phyloP scores from a whole-genome alignment of 2,113 vertebrate genomes.

The Protobothrops mucrosquamatus region DNA sequence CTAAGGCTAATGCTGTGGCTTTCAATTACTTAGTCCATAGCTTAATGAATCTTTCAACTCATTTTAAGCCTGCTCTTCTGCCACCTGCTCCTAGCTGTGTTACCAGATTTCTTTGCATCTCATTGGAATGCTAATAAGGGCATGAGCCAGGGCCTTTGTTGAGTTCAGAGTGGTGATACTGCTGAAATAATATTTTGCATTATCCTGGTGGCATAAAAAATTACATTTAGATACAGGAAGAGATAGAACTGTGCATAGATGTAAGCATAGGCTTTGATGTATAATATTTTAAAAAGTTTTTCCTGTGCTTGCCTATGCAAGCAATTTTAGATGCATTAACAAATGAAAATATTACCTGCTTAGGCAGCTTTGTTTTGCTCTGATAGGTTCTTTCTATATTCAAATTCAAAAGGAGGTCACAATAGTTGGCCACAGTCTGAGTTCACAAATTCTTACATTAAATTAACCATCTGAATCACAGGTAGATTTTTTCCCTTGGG shows the following conservation, averaged over 20 bases:
- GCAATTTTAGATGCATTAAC: not conserved
- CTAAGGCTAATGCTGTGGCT: not conserved
- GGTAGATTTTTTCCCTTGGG: not conserved
- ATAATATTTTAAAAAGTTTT: not conserved
- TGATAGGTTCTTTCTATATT: slow-evolving; percentile 7
- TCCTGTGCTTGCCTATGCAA: not conserved
- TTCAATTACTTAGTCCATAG: not conserved
- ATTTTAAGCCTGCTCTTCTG: slow-evolving; percentile 26
- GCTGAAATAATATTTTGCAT: not conserved
- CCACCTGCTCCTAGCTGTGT: slow-evolving; percentile 24
- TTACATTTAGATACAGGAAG: not conserved
- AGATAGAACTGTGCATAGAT: not conserved
- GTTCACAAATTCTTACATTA: slow-evolving; percentile 22
- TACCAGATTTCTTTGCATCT: accelerated
- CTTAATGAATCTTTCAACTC: slow-evolving; percentile 18
- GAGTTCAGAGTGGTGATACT: accelerated
- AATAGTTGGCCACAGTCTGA: not conserved
- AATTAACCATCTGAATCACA: slow-evolving; percentile 1
- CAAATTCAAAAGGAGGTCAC: not conserved
- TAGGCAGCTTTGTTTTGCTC: not conserved
- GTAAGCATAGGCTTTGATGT: not conserved
- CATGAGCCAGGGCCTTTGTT: not conserved
- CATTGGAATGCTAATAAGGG: not conserved
- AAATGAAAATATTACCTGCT: not conserved
- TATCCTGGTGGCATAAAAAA: accelerated